phyloP scores from a whole-genome alignment of 2,797 vertebrate species.

The Lithobates pipiens region DNA sequence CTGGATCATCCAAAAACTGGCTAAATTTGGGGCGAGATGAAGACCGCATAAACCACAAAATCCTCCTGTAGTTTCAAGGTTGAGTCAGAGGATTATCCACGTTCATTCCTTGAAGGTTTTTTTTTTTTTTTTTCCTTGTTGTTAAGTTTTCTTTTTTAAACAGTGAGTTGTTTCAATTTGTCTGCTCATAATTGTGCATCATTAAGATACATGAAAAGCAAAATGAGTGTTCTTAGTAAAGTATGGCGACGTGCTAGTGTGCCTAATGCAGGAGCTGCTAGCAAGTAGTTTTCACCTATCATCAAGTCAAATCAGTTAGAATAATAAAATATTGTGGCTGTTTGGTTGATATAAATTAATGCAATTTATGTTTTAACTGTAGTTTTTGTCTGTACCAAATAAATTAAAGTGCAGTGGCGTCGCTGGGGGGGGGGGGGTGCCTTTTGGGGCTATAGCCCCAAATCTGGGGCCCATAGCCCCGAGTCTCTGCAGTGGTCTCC shows the following conservation, averaged over 20 bases:
- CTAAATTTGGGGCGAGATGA: slow-evolving; percentile 21
- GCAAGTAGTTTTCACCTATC: neutral
- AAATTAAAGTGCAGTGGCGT: too few species aligned
- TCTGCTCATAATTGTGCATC: neutral
- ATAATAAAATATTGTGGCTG: neutral
- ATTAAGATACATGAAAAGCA: neutral
- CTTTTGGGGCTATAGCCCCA: too few species aligned
- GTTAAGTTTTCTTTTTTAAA: neutral
- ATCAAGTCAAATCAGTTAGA: neutral
- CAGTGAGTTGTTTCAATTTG: neutral
- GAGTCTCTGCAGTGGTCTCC: too few species aligned
- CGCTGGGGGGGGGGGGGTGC: too few species aligned
- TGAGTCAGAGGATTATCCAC: slow-evolving; percentile 21
- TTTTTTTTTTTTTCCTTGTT: neutral
- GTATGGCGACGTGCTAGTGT: neutral
- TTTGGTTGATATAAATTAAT: too few species aligned
- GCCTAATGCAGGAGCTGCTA: neutral
- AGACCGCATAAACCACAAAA: slow-evolving; percentile 37
- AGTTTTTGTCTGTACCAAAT: neutral
- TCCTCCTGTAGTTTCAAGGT: slow-evolving; percentile 17
- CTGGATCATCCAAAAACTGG: slow-evolving; percentile 19
- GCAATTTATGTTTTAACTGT: neutral
- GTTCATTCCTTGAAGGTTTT: neutral
- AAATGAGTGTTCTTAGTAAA: neutral
- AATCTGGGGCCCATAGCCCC: too few species aligned